A percentile compares a stretch with the other conserved stretches of the same genome.
Evolutionary conservation across 2,113 vertebrate genomes (phyloP).

Genomic region (Protobothrops mucrosquamatus): DNA sequence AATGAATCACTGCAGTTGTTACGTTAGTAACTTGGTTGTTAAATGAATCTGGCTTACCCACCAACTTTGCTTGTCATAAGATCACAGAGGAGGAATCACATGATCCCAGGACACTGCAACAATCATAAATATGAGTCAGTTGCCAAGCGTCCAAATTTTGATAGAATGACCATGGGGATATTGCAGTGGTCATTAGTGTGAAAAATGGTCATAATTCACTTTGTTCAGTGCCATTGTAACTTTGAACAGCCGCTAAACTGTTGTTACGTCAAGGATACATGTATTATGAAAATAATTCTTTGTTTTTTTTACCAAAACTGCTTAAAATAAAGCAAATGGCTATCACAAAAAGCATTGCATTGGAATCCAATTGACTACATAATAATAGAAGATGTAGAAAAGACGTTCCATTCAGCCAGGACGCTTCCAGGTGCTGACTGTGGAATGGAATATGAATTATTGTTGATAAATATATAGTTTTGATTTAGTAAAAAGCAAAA

Average conservation of each 20-base stretch:
- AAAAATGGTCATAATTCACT: not conserved
- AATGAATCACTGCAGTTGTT: not conserved
- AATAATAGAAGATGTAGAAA: not conserved
- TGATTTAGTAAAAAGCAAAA: not conserved
- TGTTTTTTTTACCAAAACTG: not conserved
- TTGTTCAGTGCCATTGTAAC: not conserved
- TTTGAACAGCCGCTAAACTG: not conserved
- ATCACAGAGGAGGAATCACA: not conserved
- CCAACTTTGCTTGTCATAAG: not conserved
- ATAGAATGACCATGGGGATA: not conserved
- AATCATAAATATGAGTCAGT: not conserved
- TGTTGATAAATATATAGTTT: not conserved
- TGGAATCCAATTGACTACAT: not conserved
- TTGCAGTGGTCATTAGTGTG: not conserved
- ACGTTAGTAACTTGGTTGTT: not conserved
- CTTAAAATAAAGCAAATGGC: not conserved
- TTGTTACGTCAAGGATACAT: not conserved
- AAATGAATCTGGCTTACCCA: not conserved
- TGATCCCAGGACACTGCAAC: not conserved
- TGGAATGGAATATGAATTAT: not conserved
- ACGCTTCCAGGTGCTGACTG: not conserved
- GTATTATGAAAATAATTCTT: not conserved
- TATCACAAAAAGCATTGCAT: not conserved
- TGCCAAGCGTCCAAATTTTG: not conserved
- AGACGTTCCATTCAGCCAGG: not conserved